phyloP scores from a whole-genome alignment of 2,113 vertebrate genomes.

The Erythrocebus patas region DNA sequence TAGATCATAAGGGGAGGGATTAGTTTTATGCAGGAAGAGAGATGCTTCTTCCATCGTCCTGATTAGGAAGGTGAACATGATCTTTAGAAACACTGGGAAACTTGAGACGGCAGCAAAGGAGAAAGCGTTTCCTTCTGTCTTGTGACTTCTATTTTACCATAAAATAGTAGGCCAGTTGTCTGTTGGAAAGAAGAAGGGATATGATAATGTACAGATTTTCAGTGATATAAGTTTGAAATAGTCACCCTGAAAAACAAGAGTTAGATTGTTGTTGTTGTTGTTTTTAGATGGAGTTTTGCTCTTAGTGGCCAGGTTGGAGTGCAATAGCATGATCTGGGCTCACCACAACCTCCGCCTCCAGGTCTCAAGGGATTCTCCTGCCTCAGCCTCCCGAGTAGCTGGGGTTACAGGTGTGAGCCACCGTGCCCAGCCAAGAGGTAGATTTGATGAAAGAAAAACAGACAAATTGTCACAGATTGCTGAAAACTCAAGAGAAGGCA shows the following conservation, averaged over 20 bases:
- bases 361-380: too few relatives aligned
- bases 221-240: neutral
- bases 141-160: neutral
- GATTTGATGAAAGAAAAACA: neutral
- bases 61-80: neutral
- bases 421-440: neutral
- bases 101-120: neutral
- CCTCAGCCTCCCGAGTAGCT: too few relatives aligned
- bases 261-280: neutral
- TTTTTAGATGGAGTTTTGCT: too few relatives aligned
- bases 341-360: too few relatives aligned
- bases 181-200: neutral
- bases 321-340: too few relatives aligned
- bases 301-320: too few relatives aligned
- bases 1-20: neutral
- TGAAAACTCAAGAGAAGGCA: neutral
- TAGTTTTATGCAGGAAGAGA: neutral
- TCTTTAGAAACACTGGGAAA: too few relatives aligned
- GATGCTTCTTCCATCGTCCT: neutral
- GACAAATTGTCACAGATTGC: neutral
- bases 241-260: neutral
- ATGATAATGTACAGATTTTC: neutral
- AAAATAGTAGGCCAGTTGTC: neutral
- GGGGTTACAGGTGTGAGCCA: too few relatives aligned
- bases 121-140: neutral